Evolutionary conservation across 2,888 invertebrate genomes (phyloP).

Genomic region (Nephrocerus scutellatus): DNA sequence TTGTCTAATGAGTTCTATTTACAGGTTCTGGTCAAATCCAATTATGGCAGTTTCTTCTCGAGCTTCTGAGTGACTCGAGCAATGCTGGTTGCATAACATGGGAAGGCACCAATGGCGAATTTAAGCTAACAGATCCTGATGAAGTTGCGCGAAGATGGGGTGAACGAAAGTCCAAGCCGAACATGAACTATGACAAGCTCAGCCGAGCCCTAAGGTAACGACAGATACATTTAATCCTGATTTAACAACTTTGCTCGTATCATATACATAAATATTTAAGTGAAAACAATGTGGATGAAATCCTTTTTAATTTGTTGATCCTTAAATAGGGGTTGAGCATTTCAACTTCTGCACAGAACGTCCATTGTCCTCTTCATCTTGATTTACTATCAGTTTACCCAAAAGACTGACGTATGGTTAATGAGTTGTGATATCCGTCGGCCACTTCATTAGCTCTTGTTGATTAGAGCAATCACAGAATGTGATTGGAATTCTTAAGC

Average conservation of each 20-base stretch:
- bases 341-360: too few species aligned
- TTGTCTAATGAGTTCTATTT: too few species aligned
- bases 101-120: conserved; percentile 98
- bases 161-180: conserved; percentile 96
- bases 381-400: too few species aligned
- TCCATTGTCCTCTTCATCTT: too few species aligned
- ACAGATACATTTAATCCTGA: too few species aligned
- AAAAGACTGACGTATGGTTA: too few species aligned
- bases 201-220: conserved; percentile 88
- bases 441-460: conserved; percentile 24
- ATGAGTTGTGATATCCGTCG: conserved; percentile 21
- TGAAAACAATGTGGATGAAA: too few species aligned
- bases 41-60: conserved; percentile 97
- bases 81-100: conserved; percentile 97
- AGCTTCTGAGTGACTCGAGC: conserved; percentile 89
- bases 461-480: conserved; percentile 16
- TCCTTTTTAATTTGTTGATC: too few species aligned
- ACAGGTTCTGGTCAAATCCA: conserved; percentile 95
- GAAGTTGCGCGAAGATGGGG: conserved; percentile 98
- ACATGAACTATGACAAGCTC: conserved; percentile 99
- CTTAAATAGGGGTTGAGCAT: too few species aligned
- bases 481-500: conserved; percentile 21
- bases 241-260: too few species aligned
- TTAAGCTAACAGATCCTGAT: conserved; percentile 97
- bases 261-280: too few species aligned